Conservation (phyloP, 2,113 vertebrate genomes). For the Phycodurus eques region DNA sequence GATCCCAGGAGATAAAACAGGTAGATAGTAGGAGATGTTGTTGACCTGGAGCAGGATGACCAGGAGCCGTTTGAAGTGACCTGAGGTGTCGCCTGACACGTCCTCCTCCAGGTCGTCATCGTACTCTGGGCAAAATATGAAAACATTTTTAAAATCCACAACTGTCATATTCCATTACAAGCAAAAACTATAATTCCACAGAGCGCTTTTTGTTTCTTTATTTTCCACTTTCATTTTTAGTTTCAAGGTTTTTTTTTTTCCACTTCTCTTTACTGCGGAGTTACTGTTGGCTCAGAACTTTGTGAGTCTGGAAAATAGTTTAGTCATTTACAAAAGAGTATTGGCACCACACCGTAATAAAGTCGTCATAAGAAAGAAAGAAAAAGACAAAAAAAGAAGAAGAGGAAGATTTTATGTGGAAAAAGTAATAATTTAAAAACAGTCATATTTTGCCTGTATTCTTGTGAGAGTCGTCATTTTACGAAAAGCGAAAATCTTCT, state of each 20-base stretch:
- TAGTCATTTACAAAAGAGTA: no score
- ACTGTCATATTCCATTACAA: no score
- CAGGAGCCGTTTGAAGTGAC: conserved; percentile 87
- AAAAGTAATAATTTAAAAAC: neutral
- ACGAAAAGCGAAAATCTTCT: neutral
- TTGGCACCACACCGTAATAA: no score
- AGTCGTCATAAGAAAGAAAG: no score
- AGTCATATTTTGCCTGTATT: neutral
- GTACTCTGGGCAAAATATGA: conserved; percentile 75
- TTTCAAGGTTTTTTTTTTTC: no score
- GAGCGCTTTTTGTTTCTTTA: neutral
- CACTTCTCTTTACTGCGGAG: no score
- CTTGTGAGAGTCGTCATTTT: neutral
- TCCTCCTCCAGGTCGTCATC: conserved; percentile 84
- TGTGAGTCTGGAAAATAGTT: no score
- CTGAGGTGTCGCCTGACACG: conserved; percentile 84
- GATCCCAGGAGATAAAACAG: neutral
- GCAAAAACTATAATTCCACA: neutral
- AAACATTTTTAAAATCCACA: no score
- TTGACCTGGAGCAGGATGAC: conserved; percentile 91
- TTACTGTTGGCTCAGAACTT: no score
- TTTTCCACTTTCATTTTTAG: no score
- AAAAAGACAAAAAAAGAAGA: no score
- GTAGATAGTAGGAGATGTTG: neutral
- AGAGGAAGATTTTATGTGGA: neutral